phyloP scores from a whole-genome alignment of 2,113 vertebrate species.

The Oreocharis arfaki region DNA sequence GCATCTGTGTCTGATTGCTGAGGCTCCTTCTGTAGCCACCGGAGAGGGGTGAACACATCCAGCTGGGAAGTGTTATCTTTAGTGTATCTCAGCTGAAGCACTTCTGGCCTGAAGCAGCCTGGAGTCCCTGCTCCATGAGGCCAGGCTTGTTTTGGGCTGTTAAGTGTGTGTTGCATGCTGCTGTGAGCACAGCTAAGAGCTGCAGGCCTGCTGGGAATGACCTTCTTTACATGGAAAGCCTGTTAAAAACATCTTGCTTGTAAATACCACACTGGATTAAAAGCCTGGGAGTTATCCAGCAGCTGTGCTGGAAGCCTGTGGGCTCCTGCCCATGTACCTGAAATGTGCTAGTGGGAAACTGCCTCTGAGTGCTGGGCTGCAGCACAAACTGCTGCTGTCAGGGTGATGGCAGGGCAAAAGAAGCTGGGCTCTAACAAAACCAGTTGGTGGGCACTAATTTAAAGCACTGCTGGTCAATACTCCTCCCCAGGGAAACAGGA shows the following conservation, averaged over 20 bases:
- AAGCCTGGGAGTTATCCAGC: background rate
- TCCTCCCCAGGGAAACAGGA: background rate
- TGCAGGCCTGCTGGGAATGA: constrained; percentile 9
- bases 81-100: background rate
- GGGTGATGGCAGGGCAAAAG: background rate
- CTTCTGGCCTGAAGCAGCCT: background rate
- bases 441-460: too few relatives aligned
- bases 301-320: background rate
- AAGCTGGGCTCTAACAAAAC: background rate
- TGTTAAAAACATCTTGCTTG: background rate
- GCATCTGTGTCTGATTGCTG: background rate
- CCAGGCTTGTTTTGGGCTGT: background rate
- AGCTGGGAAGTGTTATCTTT: background rate
- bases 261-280: background rate
- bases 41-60: background rate
- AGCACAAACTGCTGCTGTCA: background rate
- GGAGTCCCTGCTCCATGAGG: background rate
- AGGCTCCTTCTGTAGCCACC: background rate
- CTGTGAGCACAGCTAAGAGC: background rate
- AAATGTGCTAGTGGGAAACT: background rate
- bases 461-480: background rate
- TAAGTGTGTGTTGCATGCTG: background rate
- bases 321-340: background rate
- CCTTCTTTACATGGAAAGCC: background rate
- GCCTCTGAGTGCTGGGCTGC: background rate